Evolutionary conservation across 2,888 invertebrate species (phyloP).

Genomic region (Microctonus aethiopoides): DNA sequence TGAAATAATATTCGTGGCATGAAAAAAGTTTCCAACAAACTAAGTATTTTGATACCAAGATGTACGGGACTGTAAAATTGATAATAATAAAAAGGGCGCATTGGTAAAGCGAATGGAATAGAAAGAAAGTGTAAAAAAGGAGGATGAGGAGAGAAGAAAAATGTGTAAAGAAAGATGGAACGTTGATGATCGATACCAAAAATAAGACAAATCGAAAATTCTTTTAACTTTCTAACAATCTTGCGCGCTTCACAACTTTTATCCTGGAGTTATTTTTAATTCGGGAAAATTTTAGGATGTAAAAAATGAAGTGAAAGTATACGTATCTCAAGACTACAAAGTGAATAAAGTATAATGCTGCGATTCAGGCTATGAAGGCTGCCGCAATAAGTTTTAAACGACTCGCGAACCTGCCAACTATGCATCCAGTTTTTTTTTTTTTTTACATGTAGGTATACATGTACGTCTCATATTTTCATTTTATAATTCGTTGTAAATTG

Average conservation of each 20-base stretch:
- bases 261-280: conserved; percentile 41
- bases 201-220: conserved; percentile 3
- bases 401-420: too few relatives aligned
- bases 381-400: too few relatives aligned
- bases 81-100: background rate
- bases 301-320: background rate
- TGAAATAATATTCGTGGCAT: conserved; percentile 49
- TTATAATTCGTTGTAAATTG: too few relatives aligned
- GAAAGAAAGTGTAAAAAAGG: conserved; percentile 32
- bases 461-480: too few relatives aligned
- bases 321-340: background rate
- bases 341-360: background rate
- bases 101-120: conserved; percentile 15
- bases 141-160: too few relatives aligned
- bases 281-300: conserved; percentile 35
- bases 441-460: too few relatives aligned
- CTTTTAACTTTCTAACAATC: background rate
- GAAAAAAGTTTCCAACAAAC: conserved; percentile 44
- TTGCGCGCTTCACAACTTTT: conserved; percentile 10
- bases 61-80: conserved; percentile 20
- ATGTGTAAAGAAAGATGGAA: background rate
- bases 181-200: conserved; percentile 3
- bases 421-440: too few relatives aligned
- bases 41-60: conserved; percentile 11
- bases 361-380: background rate